These are phyloP conservation scores for Neocrepidodera transversa DNA, from an alignment of 2,888 invertebrate genomes.

Conservation along the genomic window DNA sequence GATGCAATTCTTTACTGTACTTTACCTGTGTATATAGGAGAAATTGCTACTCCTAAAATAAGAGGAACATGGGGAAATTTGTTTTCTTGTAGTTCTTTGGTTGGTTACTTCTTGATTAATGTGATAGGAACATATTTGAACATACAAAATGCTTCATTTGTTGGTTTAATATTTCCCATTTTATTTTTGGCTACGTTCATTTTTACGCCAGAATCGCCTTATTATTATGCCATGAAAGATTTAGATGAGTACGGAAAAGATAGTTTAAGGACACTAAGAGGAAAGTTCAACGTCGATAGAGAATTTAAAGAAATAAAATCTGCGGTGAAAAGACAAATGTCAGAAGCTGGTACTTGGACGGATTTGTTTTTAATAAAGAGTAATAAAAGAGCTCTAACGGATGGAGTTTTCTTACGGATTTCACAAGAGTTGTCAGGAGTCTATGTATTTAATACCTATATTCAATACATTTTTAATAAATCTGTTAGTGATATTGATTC, in stretches of 20 bases:
- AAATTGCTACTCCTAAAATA: constrained; percentile 25
- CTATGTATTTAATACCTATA: constrained; percentile 47
- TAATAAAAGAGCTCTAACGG: constrained; percentile 49
- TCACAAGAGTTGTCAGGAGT: constrained; percentile 52
- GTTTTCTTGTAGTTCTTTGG: background rate
- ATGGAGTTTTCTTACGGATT: constrained; percentile 47
- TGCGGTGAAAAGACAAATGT: constrained; percentile 50
- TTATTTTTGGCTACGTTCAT: constrained; percentile 65
- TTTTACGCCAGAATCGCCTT: constrained; percentile 68
- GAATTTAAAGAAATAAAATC: constrained; percentile 44
- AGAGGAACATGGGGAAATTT: constrained; percentile 25
- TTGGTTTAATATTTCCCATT: constrained; percentile 66
- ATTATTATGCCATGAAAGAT: constrained; percentile 46
- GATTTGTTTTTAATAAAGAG: constrained; percentile 48
- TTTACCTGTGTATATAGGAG: constrained; percentile 29
- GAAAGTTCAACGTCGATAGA: constrained; percentile 45
- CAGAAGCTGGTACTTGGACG: constrained; percentile 50
- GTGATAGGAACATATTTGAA: constrained; percentile 33
- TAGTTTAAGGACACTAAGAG: constrained; percentile 43
- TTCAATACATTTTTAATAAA: constrained; percentile 52
- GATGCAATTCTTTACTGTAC: constrained; percentile 43
- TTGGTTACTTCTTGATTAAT: constrained; percentile 15
- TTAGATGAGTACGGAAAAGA: constrained; percentile 42
- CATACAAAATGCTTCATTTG: constrained; percentile 62
- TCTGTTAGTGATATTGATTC: constrained; percentile 51